Percentiles rank a stretch among this genome's conserved stretches.
These are phyloP conservation scores for Elephantulus edwardii DNA, from an alignment of 2,113 vertebrate species.

Conservation along the genomic window DNA sequence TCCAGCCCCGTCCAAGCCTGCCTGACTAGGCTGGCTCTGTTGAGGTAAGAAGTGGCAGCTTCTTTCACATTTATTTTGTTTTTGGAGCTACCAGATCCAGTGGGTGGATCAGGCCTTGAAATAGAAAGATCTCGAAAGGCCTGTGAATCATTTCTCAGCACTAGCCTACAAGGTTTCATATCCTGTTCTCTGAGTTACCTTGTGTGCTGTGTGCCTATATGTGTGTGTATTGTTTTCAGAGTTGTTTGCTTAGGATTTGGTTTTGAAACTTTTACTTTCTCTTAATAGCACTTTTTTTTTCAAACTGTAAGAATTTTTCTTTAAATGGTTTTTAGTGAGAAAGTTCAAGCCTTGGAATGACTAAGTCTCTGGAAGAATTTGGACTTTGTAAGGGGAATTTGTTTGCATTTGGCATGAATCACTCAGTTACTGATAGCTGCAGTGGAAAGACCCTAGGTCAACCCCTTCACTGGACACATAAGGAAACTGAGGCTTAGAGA, in stretches of 20 bases:
- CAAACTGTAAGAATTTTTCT: constrained; percentile 63
- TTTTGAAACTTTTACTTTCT: constrained; percentile 80
- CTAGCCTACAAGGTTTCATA: constrained; percentile 70
- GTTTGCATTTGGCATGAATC: constrained; percentile 64
- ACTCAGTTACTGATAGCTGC: constrained; percentile 41
- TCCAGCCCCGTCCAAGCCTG: not conserved
- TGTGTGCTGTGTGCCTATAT: not conserved
- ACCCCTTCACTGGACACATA: not conserved
- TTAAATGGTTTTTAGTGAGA: constrained; percentile 60
- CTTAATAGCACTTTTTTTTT: constrained; percentile 65
- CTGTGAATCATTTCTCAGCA: constrained; percentile 68
- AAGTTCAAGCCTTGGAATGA: constrained; percentile 72
- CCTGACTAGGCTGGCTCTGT: not conserved
- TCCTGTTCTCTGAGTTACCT: constrained; percentile 75
- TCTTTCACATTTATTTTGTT: constrained; percentile 73
- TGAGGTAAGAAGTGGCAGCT: constrained; percentile 55
- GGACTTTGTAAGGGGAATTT: constrained; percentile 68
- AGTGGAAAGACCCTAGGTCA: not conserved
- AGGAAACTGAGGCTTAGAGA: constrained; percentile 47
- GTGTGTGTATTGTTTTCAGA: constrained; percentile 52
- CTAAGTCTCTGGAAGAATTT: constrained; percentile 68
- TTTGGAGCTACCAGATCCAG: constrained; percentile 72
- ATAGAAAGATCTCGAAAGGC: constrained; percentile 75
- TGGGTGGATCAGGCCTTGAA: constrained; percentile 70
- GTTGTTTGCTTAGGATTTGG: constrained; percentile 65